Evolutionary conservation across 1,140 invertebrate genomes (phyloP).

Genomic region (Scaptomyza pallida): DNA sequence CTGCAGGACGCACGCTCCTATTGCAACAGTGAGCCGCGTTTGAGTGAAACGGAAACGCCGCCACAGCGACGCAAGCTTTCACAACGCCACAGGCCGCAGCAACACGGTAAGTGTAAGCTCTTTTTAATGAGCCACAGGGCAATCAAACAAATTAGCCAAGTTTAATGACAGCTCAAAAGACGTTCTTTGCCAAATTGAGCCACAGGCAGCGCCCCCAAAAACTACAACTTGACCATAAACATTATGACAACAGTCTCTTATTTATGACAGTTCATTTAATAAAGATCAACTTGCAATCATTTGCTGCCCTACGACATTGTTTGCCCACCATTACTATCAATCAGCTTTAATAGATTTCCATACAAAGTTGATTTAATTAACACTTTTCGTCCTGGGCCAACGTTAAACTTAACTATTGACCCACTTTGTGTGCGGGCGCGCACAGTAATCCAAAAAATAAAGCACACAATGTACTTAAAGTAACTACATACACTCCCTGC

Average conservation of each 20-base stretch:
- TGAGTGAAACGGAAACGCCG: constrained; percentile 83
- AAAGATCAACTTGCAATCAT: not conserved
- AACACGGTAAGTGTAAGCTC: constrained; percentile 72
- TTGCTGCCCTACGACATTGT: not conserved
- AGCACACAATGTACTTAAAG: constrained; percentile 17
- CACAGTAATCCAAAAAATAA: constrained; percentile 9
- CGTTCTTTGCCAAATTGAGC: constrained; percentile 71
- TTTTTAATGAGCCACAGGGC: constrained; percentile 53
- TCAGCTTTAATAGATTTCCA: constrained; percentile 15
- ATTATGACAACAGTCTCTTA: constrained; percentile 20
- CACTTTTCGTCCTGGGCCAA: constrained; percentile 15
- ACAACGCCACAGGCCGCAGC: constrained; percentile 84
- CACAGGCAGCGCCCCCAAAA: constrained; percentile 31
- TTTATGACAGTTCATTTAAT: constrained; percentile 25
- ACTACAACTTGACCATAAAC: constrained; percentile 54
- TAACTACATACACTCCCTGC: not conserved
- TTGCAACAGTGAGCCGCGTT: constrained; percentile 81
- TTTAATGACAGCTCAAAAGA: constrained; percentile 52
- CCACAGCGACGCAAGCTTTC: constrained; percentile 84
- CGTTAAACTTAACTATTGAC: constrained; percentile 60
- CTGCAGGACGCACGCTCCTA: constrained; percentile 78
- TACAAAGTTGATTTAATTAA: constrained; percentile 60
- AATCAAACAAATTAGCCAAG: constrained; percentile 76
- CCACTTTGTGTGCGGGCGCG: constrained; percentile 32
- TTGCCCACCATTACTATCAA: not conserved